Percentiles rank a stretch among this genome's conserved stretches.
These are phyloP conservation scores for Bambusicola thoracicus DNA, from an alignment of 2,113 vertebrate species.

Conservation along the genomic window DNA sequence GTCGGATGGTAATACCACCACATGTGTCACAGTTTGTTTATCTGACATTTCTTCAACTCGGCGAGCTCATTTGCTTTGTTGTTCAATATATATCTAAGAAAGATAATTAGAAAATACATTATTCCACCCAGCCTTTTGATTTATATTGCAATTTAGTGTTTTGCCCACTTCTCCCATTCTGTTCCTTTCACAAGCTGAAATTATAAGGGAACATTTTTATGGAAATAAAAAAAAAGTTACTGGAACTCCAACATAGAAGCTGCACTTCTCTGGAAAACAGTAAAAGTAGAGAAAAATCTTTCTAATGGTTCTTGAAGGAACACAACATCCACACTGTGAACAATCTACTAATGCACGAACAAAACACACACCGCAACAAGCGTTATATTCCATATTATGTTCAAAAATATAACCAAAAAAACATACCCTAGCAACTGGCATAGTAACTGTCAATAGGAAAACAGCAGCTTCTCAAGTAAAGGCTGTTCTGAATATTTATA, in stretches of 20 bases:
- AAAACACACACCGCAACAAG: neutral
- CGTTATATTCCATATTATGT: neutral
- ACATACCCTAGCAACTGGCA: neutral
- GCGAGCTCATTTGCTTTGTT: neutral
- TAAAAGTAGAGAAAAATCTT: neutral
- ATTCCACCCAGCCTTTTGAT: neutral
- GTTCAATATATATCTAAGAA: neutral
- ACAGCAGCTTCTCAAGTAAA: neutral
- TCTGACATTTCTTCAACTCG: conserved; percentile 6
- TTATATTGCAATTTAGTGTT: neutral
- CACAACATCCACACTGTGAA: neutral
- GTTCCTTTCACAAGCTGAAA: neutral
- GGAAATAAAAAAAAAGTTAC: neutral
- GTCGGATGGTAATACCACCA: conserved; percentile 5
- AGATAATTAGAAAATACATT: conserved; percentile 9
- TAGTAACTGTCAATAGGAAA: neutral
- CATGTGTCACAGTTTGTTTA: neutral
- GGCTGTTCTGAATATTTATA: neutral
- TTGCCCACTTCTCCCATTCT: neutral
- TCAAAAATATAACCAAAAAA: neutral
- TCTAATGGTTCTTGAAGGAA: neutral
- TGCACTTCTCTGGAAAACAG: neutral
- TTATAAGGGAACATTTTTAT: neutral
- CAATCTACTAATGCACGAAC: neutral
- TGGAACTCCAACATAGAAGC: neutral